Conservation (phyloP, 2,888 invertebrate species). For the Ennomos quercinarius region DNA sequence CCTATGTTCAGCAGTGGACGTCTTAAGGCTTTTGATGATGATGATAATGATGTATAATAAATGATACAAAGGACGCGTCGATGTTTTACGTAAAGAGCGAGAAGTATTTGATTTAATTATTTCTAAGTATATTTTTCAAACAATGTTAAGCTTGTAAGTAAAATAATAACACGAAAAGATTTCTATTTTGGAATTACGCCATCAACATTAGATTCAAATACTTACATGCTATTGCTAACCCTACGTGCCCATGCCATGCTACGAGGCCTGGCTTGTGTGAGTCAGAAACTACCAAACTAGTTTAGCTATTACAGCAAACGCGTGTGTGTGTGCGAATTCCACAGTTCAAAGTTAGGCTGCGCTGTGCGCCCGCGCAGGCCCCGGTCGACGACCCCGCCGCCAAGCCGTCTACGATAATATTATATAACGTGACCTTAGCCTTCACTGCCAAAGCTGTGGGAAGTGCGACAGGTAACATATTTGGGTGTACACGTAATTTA, state of each 20-base stretch:
- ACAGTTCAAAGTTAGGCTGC: constrained; percentile 61
- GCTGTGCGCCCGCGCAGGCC: constrained; percentile 77
- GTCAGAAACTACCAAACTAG: constrained; percentile 36
- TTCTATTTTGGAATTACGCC: no score
- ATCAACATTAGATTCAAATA: no score
- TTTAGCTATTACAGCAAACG: constrained; percentile 24
- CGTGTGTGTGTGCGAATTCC: constrained; percentile 60
- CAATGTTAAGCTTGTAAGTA: no score
- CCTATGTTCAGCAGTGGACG: no score
- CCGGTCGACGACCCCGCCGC: constrained; percentile 77
- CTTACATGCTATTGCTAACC: constrained; percentile 19
- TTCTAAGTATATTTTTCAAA: no score
- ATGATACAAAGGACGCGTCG: no score
- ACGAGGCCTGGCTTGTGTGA: constrained; percentile 31
- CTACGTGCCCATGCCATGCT: constrained; percentile 11
- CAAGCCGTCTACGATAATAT: constrained; percentile 78
- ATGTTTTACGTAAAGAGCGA: no score
- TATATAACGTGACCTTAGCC: constrained; percentile 83
- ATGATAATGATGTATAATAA: no score
- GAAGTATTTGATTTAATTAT: no score
- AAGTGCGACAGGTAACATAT: constrained; percentile 54
- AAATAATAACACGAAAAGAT: no score
- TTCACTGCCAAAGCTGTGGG: constrained; percentile 65
- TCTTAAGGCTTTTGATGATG: no score
- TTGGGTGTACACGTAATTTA: constrained; percentile 31